Evolutionary conservation across 2,797 vertebrate species (phyloP), one percentile per base, ranked within the genome.

Genomic region (Hypotaenidia philippensis): DNA sequence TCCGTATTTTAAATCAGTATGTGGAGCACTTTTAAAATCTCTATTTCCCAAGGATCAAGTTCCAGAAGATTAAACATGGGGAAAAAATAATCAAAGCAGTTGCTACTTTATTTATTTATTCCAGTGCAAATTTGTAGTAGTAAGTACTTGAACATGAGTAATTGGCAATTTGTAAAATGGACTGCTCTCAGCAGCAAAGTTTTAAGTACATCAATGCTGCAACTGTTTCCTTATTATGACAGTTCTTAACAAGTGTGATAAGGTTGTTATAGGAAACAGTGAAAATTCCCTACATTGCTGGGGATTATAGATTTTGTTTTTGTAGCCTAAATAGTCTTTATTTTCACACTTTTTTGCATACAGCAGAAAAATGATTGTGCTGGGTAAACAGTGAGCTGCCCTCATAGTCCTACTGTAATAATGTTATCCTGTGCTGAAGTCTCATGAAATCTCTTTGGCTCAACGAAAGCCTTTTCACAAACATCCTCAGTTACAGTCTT

Each of bases 141-240:
- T 59, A 86, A 60, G 49, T 86, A 56, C 65, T 85, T 68, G 22
- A 83, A 83, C 32, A 55, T 74, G 59, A 85, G 65, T 90, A 89
- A 93, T 59, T 92, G 95, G 87, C 83, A 91, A 72, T 88, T 81
- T 79, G 71, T 93, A 90, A 92, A 94, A 64, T 81, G 79, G 89
- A 78, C 92, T 78, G 49, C 83, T 93, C 68, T 91, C 87, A 89
- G 53, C 36, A 89, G 81, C 82, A 81, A 87, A 92, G 38, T 91
- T 94, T 89, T 90, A 94, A 90, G 84, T 77, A 87, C 69, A 75
- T 78, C 41, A 74, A 3, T 83, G 50, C 38, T 92, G 38, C 60
- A 85, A 64, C 89, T 92, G 75, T 80, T 95, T 95, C 87, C 87
- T 87, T 96, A 94, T 93, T 97, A 83, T 93, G 93, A 93, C 89